Evolutionary conservation across 2,113 vertebrate genomes (phyloP), one percentile per base, ranked within the genome.

Genomic region (Erinaceus europaeus): DNA sequence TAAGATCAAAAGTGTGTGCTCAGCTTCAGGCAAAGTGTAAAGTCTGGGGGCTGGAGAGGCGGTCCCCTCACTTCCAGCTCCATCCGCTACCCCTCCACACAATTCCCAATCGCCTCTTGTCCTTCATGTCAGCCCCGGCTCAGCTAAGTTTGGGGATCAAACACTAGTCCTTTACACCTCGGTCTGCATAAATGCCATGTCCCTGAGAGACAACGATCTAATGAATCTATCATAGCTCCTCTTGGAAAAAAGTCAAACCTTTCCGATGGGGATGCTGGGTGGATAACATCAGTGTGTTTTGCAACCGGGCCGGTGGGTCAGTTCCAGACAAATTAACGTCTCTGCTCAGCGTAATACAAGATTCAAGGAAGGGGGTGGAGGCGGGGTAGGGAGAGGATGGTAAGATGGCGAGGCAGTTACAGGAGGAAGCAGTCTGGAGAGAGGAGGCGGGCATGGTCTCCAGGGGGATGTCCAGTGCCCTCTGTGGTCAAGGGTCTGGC

Each of bases 181-280:
- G 40, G 87, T 71, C 68, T 38, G 36, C 75, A 90, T 64, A 93
- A 93, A 93, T 94, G 94, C 93, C 93, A 94, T 83, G 88, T 93
- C 84, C 89, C 90, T 0, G 0, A 91, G 90, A 80, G 84, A 90
- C 76, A 62, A 90, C 90, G 81, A 69, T 81, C 86, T 94, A 94
- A 94, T 91, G 92, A 88, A 94, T 94, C 84, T 91, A 93, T 74
- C 90, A 90, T 91, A 59, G n/a, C 76, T 95, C 74, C 81, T 91
- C 80, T 93, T 91, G 92, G 89, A 86, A 68, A 86, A 83, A 74
- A 88, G 67, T 88, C 94, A 94, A 64, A 73, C 36, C 80, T 86
- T 93, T 93, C 86, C 65, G 69, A 84, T 84, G 90, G 73, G 81
- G 92, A 93, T 80, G 90, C 50, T 88, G 88, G 90, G 80, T 90